Conservation (phyloP, 2,888 invertebrate species). For the Chalcis sispes region DNA sequence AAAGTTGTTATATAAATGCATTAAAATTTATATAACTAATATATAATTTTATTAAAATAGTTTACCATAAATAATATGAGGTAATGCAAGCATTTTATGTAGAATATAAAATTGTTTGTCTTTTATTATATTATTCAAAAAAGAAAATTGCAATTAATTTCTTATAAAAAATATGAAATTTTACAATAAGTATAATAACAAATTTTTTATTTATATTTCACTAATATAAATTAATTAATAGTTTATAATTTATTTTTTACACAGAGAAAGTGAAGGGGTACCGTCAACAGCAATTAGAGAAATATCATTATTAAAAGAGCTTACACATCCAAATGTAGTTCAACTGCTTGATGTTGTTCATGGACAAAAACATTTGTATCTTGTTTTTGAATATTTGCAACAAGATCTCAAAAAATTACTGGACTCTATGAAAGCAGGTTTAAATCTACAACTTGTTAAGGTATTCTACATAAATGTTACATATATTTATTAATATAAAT, state of each 20-base stretch:
- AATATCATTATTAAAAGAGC: conserved; percentile 93
- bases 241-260: too few relatives aligned
- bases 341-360: conserved; percentile 93
- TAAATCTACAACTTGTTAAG: conserved; percentile 83
- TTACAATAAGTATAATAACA: too few relatives aligned
- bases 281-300: conserved; percentile 98
- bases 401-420: conserved; percentile 95
- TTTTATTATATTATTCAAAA: too few relatives aligned
- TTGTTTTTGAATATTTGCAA: conserved; percentile 96
- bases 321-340: conserved; percentile 94
- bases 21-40: background rate
- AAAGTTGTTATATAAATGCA: background rate
- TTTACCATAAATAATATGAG: too few relatives aligned
- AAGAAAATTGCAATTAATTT: too few relatives aligned
- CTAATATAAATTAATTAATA: conserved; percentile 48
- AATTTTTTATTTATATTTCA: background rate
- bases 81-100: too few relatives aligned
- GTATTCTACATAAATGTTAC: conserved; percentile 74
- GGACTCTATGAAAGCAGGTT: conserved; percentile 82
- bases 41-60: background rate
- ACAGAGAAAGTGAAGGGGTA: conserved; percentile 96
- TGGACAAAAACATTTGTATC: conserved; percentile 89
- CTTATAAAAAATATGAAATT: conserved; percentile 1
- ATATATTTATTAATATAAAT: too few relatives aligned
- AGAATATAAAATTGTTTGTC: too few relatives aligned